These are phyloP conservation scores for Toxotes chatareus DNA, from an alignment of 2,113 vertebrate genomes.

Conservation along the genomic window DNA sequence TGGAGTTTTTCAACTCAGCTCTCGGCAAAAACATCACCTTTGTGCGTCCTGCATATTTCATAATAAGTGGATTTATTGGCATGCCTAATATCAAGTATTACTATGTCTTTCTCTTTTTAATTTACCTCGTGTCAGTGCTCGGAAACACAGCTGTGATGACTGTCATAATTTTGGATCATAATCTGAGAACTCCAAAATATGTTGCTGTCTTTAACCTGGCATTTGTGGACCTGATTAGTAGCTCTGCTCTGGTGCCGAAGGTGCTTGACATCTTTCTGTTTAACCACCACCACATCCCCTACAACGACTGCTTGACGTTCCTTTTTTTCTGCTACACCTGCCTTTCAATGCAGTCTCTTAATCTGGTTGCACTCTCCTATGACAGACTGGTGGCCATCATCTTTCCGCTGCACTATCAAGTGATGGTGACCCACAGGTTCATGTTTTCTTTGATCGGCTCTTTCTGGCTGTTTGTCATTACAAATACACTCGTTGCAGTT, in stretches of 20 bases:
- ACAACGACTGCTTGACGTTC: slow-evolving; percentile 69
- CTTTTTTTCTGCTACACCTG: slow-evolving; percentile 77
- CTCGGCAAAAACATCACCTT: slow-evolving; percentile 64
- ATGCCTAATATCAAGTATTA: slow-evolving; percentile 70
- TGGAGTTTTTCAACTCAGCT: slow-evolving; percentile 56
- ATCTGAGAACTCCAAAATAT: slow-evolving; percentile 77
- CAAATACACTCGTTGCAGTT: slow-evolving; percentile 8
- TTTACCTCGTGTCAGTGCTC: slow-evolving; percentile 71
- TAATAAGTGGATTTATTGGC: slow-evolving; percentile 71
- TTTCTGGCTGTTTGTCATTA: slow-evolving; percentile 58
- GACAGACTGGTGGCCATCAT: slow-evolving; percentile 80
- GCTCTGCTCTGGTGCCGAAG: slow-evolving; percentile 76
- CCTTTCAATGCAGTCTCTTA: slow-evolving; percentile 75
- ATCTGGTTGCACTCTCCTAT: slow-evolving; percentile 75
- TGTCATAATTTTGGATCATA: slow-evolving; percentile 65
- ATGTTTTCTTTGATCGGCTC: slow-evolving; percentile 64
- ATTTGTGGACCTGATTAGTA: slow-evolving; percentile 75
- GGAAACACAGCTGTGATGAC: slow-evolving; percentile 68
- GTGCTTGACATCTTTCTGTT: slow-evolving; percentile 77
- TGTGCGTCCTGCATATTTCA: slow-evolving; percentile 71
- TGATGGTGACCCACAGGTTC: slow-evolving; percentile 62
- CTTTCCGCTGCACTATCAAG: slow-evolving; percentile 71
- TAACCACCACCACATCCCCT: slow-evolving; percentile 65
- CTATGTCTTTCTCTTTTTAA: slow-evolving; percentile 72
- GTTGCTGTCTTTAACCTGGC: slow-evolving; percentile 79